phyloP scores from a whole-genome alignment of 1,140 invertebrate genomes.

The Grapholita molesta region DNA sequence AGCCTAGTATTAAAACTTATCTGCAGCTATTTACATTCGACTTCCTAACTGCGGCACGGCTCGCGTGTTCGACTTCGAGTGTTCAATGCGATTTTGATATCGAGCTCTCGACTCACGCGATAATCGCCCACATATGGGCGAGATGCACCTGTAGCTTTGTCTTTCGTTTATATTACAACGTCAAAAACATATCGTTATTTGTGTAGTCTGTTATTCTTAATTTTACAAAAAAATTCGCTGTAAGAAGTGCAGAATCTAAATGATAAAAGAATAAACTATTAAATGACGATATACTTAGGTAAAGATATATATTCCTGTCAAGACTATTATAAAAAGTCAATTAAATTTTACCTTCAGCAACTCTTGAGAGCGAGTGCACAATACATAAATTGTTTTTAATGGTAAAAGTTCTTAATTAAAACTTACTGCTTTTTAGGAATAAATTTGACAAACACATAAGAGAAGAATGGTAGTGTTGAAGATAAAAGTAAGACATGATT shows the following conservation, averaged over 20 bases:
- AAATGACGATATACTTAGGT: too few relatives aligned
- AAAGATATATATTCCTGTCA: too few relatives aligned
- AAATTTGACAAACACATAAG: background rate
- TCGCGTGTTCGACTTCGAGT: slow-evolving; percentile 36
- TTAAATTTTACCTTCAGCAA: too few relatives aligned
- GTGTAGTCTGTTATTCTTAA: too few relatives aligned
- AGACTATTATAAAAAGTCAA: too few relatives aligned
- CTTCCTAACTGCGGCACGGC: slow-evolving; percentile 61
- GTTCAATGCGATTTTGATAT: slow-evolving; percentile 14
- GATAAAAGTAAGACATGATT: background rate
- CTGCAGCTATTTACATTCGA: slow-evolving; percentile 72
- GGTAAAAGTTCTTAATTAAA: too few relatives aligned
- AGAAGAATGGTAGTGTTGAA: background rate
- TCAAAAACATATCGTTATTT: background rate
- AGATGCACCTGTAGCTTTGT: background rate
- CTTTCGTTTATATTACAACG: background rate
- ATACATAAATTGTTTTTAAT: too few relatives aligned
- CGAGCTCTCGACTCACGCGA: background rate
- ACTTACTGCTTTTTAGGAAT: too few relatives aligned
- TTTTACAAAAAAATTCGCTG: too few relatives aligned
- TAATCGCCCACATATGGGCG: background rate
- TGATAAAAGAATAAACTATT: too few relatives aligned
- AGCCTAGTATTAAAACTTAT: slow-evolving; percentile 73
- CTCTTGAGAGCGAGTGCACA: too few relatives aligned
- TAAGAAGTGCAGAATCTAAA: too few relatives aligned